Percentiles rank a stretch among this genome's conserved stretches.
phyloP scores from a whole-genome alignment of 2,113 vertebrate species.

The Eira barbara region DNA sequence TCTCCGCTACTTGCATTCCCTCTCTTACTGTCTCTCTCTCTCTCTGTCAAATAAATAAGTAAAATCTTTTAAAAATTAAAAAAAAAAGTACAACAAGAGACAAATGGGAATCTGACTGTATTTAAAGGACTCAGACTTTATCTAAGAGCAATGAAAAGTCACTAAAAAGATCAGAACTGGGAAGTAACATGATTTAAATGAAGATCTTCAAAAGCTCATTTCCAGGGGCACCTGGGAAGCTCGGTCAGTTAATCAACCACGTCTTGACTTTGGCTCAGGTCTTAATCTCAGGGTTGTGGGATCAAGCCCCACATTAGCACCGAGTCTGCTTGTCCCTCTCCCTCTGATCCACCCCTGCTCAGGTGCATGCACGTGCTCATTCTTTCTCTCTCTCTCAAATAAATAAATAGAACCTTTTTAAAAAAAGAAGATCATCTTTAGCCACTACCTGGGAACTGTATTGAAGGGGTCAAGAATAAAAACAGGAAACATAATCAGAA shows the following conservation, averaged over 20 bases:
- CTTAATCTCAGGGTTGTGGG: not conserved
- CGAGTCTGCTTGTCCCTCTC: not conserved
- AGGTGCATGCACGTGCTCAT: no score
- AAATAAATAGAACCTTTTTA: not conserved
- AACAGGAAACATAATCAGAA: not conserved
- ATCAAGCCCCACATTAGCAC: not conserved
- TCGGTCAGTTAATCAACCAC: not conserved
- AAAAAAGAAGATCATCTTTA: not conserved
- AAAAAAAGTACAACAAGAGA: not conserved
- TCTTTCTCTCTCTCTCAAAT: no score
- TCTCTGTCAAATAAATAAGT: no score
- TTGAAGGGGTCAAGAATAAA: not conserved
- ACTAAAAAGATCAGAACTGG: not conserved
- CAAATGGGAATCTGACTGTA: not conserved
- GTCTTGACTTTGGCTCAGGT: not conserved
- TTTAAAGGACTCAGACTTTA: conserved; percentile 21
- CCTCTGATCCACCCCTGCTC: not conserved
- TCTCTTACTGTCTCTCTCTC: no score
- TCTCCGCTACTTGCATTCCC: no score
- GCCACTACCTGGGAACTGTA: not conserved
- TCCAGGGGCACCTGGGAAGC: not conserved
- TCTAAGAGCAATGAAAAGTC: not conserved
- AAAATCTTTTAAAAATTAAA: no score
- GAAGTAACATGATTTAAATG: not conserved
- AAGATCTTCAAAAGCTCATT: not conserved